Evolutionary conservation across 2,888 invertebrate genomes (phyloP), one percentile per base, ranked within the genome.

Genomic region (Pecten maximus): DNA sequence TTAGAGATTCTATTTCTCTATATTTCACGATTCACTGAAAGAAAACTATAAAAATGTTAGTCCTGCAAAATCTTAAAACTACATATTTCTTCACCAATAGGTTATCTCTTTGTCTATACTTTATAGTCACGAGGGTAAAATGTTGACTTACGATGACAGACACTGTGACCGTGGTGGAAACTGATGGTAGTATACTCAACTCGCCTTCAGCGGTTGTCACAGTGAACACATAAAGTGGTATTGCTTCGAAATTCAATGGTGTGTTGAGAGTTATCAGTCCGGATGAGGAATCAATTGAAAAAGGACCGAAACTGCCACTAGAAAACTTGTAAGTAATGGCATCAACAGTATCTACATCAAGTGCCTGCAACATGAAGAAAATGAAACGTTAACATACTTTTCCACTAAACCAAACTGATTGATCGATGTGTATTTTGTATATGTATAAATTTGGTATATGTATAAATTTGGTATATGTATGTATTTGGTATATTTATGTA

Each of bases 191-290:
- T 28, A 91, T 90, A n/a, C 93, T 89, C 12, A 89, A 89, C 40
- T 88, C 88, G 16, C 94, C 95, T 88, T 95, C 95, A 12, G 54
- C 16, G 0, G 95, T 95, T n/a, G 93, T 93, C 15, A 96, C 94
- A n/a, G 91, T 89, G 89, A 96, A 94, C 6, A 90, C 48, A 91
- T 95, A 95, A 23, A 48, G 39, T 4, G 88, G 90, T 50, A 92
- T 90, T 35, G 91, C 89, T 92, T 96, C 95, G 92, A 94, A 96
- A 90, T 96, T 94, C 28, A 96, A 92, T 39, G 91, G 89, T 74
- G 89, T 88, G 3, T 40, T 88, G 10, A 92, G 93, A 6, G 89
- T 92, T n/a, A 96, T 93, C 2, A 40, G 16, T 19, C 94, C 94
- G 88, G 74, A 86, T 1, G 8, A 86, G 16, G 91, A 48, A 50